Base-by-base conservation (phyloP, 2,888 invertebrate genomes). In the Ectemnius lituratus region DNA sequence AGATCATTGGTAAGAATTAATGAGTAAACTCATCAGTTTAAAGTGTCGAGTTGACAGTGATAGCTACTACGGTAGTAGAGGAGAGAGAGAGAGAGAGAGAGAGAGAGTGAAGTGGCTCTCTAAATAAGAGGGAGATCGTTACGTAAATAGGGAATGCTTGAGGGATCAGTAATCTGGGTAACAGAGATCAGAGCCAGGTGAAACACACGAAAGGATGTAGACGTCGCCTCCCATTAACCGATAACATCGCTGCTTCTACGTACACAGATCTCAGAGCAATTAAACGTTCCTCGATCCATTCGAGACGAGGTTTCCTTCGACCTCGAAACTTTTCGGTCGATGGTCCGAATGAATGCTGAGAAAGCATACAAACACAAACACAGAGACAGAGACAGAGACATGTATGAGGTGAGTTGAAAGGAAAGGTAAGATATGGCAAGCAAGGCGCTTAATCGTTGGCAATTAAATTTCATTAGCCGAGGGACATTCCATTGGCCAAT, bases 391-490 rank as follows among this genome's bases (percentile, higher is more conserved):
- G 6, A n/a, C n/a, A n/a, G n/a, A n/a, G n/a, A n/a, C n/a, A n/a
- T n/a, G n/a, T n/a, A n/a, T n/a, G n/a, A n/a, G n/a, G n/a, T n/a
- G 37, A 37, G 37, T 1, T 1, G 8, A 4, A 37, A 66, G 47
- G 27, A 27, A 37, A 61, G 70, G 5, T 57, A 58, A 65, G 67
- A 75, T 72, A 77, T 47, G 70, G 20, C 49, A 66, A 14, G 64
- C 45, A 66, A 14, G 64, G 37, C 49, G 49, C 57, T 67, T 67
- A 73, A 66, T 75, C 78, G 75, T 20, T 23, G 70, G 73, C 78
- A 78, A 75, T 79, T 79, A 79, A 79, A 79, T 78, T 79, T 79
- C 79, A 79, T 79, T 79, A 79, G 79, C 75, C 62, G 52, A 37
- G 46, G 46, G 64, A 79, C 78, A 69, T 78, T 73, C 75, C 66